These are phyloP conservation scores for Formica selysi DNA, from an alignment of 1,140 invertebrate species.

Conservation along the genomic window DNA sequence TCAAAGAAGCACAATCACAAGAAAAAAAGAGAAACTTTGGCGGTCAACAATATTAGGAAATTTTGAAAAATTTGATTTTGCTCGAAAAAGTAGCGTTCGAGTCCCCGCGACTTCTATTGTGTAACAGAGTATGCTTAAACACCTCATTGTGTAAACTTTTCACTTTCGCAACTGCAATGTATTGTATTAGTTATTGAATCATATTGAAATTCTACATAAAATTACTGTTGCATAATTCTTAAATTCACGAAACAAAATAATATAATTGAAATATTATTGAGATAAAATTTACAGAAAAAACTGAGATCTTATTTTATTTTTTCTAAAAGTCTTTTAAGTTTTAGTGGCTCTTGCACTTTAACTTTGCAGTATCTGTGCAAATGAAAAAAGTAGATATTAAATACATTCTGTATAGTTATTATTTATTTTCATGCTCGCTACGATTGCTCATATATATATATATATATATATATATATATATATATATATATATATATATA, in stretches of 20 bases:
- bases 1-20: slow-evolving; percentile 46
- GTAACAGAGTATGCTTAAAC: slow-evolving; percentile 4
- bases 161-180: background rate
- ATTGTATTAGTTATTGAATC: background rate
- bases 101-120: background rate
- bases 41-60: slow-evolving; percentile 27
- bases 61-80: slow-evolving; percentile 58
- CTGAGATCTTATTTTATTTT: slow-evolving; percentile 8
- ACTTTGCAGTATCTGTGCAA: background rate
- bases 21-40: slow-evolving; percentile 21
- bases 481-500: background rate
- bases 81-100: slow-evolving; percentile 17
- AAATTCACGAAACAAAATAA: background rate
- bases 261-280: background rate
- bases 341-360: background rate
- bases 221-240: background rate
- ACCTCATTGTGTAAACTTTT: slow-evolving; percentile 19
- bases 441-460: background rate
- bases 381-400: background rate
- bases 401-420: background rate
- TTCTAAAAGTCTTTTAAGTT: background rate
- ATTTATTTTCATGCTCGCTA: background rate
- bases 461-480: background rate
- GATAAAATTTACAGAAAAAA: background rate
- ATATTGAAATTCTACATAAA: background rate